Conservation (phyloP, 2,797 vertebrate species). For the Monodelphis domestica region DNA sequence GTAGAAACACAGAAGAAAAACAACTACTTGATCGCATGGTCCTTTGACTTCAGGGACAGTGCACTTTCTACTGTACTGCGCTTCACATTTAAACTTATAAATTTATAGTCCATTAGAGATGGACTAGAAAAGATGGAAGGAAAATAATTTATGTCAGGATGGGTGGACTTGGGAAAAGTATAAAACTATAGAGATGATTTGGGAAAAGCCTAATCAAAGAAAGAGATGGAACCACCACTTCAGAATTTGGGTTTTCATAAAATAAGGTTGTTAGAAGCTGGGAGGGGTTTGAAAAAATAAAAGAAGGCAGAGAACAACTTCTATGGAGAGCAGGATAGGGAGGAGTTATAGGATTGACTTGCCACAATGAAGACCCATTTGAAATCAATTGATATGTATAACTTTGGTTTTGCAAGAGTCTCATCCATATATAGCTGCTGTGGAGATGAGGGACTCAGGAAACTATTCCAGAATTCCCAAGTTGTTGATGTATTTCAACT, state of each 20-base stretch:
- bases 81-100: background rate
- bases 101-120: background rate
- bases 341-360: background rate
- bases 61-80: background rate
- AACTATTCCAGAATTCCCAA: background rate
- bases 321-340: too few relatives aligned
- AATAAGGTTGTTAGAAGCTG: too few relatives aligned
- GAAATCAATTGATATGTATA: background rate
- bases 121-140: background rate
- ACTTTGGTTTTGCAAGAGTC: background rate
- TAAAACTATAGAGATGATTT: background rate
- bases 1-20: too few relatives aligned
- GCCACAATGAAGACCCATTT: background rate
- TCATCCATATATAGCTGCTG: background rate
- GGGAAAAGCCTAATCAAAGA: background rate
- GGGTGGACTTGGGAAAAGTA: background rate
- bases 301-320: too few relatives aligned
- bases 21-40: too few relatives aligned
- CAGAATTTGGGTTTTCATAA: too few relatives aligned
- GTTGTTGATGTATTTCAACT: background rate
- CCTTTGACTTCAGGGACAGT: slow-evolving; percentile 13
- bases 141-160: background rate
- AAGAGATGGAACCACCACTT: background rate
- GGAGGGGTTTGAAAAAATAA: too few relatives aligned
- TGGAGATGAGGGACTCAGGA: too few relatives aligned